phyloP scores from a whole-genome alignment of 2,888 invertebrate genomes.

The Lithophane ornitopus region DNA sequence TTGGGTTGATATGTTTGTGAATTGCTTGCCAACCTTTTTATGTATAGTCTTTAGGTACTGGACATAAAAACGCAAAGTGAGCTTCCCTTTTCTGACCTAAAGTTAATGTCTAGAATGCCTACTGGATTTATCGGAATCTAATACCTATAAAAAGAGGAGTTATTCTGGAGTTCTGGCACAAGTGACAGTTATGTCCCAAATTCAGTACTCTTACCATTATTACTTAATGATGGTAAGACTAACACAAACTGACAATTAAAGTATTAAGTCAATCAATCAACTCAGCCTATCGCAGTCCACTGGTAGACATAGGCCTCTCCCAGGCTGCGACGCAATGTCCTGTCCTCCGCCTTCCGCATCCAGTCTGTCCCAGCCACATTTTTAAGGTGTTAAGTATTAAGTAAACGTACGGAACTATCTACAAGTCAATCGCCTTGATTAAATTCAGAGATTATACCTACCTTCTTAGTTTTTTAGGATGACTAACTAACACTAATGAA shows the following conservation, averaged over 20 bases:
- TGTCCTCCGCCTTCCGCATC: too few species aligned
- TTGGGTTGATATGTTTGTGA: conserved; percentile 10
- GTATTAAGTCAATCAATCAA: not conserved
- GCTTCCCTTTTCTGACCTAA: not conserved
- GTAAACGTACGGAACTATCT: conserved; percentile 32
- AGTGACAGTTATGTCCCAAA: not conserved
- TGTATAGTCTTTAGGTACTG: not conserved
- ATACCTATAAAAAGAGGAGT: not conserved
- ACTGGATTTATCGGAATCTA: not conserved
- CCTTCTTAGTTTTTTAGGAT: conserved; percentile 24
- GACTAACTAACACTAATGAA: conserved; percentile 50
- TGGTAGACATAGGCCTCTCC: too few species aligned
- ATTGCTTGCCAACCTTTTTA: conserved; percentile 10
- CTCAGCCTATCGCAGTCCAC: too few species aligned
- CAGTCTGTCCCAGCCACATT: too few species aligned
- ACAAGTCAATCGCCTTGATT: not conserved
- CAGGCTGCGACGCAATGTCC: too few species aligned
- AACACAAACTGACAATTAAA: not conserved
- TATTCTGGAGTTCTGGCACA: too few species aligned
- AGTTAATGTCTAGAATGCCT: not conserved
- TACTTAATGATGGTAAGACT: too few species aligned
- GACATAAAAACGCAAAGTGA: not conserved
- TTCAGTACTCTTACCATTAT: not conserved
- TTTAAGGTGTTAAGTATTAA: too few species aligned
- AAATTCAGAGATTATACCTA: not conserved